phyloP scores from a whole-genome alignment of 2,888 invertebrate species.

The Drosophila quinaria region DNA sequence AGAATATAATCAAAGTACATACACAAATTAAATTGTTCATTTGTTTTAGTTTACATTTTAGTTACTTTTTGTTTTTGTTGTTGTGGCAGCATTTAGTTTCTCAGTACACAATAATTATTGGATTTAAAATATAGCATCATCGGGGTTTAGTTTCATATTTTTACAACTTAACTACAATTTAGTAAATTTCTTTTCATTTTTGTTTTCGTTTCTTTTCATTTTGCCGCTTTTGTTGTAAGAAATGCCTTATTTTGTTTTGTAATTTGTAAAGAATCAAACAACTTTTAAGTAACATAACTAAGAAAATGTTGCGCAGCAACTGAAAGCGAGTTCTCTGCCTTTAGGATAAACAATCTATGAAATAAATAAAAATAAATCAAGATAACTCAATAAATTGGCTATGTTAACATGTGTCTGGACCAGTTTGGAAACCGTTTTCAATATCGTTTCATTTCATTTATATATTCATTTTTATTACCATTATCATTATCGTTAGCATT shows the following conservation, averaged over 20 bases:
- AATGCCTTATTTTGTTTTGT: slow-evolving; percentile 60
- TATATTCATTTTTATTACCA: slow-evolving; percentile 34
- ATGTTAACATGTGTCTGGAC: slow-evolving; percentile 31
- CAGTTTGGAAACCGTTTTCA: slow-evolving; percentile 60
- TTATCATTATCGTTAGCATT: slow-evolving; percentile 18
- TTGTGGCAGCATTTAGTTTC: slow-evolving; percentile 81
- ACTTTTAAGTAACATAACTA: slow-evolving; percentile 41
- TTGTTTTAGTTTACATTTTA: slow-evolving; percentile 26
- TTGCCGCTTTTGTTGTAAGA: slow-evolving; percentile 44
- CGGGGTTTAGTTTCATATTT: slow-evolving; percentile 18
- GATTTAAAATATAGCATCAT: slow-evolving; percentile 45
- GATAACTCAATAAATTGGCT: slow-evolving; percentile 46
- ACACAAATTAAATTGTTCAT: slow-evolving; percentile 40
- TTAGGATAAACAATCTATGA: slow-evolving; percentile 36
- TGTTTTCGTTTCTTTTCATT: slow-evolving; percentile 12
- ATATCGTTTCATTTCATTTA: slow-evolving; percentile 23
- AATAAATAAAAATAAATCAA: slow-evolving; percentile 31
- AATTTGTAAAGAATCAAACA: slow-evolving; percentile 38
- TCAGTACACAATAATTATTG: slow-evolving; percentile 62
- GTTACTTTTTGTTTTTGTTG: slow-evolving; percentile 27
- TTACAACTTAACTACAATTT: neutral
- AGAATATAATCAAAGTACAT: slow-evolving; percentile 70
- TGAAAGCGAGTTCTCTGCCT: slow-evolving; percentile 54
- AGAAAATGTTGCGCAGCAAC: slow-evolving; percentile 45
- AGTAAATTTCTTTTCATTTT: slow-evolving; percentile 5